Evolutionary conservation across 2,888 invertebrate genomes (phyloP), one percentile per base, ranked within the genome.

Genomic region (Acheta domesticus): DNA sequence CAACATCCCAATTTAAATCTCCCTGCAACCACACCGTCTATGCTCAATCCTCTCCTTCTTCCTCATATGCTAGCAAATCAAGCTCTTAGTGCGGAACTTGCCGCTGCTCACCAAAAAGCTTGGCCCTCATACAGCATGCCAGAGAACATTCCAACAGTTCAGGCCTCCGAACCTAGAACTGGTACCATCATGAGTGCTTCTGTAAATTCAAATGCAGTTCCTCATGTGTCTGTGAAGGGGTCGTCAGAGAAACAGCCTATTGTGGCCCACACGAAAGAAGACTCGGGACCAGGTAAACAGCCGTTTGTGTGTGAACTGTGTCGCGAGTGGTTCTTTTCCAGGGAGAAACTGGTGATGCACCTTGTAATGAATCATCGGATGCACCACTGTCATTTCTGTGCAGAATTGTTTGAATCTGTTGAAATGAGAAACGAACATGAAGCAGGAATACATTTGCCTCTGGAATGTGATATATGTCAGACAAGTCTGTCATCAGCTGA

Each of bases 321-420:
- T 79, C 79, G 82, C n/a, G 81, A 82, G 48, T 82, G 83, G 82
- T 84, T 83, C 80, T 82, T 83, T 76, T 80, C 82, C 48, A 80
- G 81, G 48, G 82, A 82, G 74, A 83, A 83, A 79, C 79, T 84
- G 23, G 81, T 82, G 21, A 82, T 84, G 74, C 84, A 84, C 78
- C 80, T 82, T 75, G 80, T 84, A 23, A 81, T 83, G 79, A 83
- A 83, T 74, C 84, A 84, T 79, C 78, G 80, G 19, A 81, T 82
- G 78, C 80, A 82, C 36, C 81, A 83, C 75, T 84, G 84, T 75
- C 81, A 82, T 36, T 83, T 82, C 79, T 84, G 84, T 80, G 79
- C 81, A 20, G 81, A 83, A 49, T 79, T 81, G 23, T 84, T 83
- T 81, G 82, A 82, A 76, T 75, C 82, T 11, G 80, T 79, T 21